A percentile compares a stretch with the other conserved stretches of the same genome.
Evolutionary conservation across 2,888 invertebrate species (phyloP).

Genomic region (Eilema sororculum): DNA sequence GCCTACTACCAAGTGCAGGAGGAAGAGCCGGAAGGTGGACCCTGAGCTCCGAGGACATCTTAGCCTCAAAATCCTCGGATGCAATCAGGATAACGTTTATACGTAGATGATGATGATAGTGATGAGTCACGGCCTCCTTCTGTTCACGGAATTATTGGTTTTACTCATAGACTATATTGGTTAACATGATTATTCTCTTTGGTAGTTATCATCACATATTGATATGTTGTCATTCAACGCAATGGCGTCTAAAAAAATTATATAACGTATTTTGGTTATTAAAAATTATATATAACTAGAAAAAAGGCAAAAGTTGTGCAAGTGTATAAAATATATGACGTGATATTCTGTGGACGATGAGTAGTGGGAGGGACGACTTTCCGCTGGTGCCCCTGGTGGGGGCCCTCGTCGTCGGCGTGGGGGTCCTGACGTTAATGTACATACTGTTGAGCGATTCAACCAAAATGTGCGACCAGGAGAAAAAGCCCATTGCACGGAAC

Average conservation of each 20-base stretch:
- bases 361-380: conserved; percentile 40
- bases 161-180: too few relatives aligned
- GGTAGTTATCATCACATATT: too few relatives aligned
- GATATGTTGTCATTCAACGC: background rate
- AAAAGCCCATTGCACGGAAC: background rate
- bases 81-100: too few relatives aligned
- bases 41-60: too few relatives aligned
- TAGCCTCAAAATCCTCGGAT: too few relatives aligned
- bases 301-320: background rate
- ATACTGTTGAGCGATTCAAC: conserved; percentile 48
- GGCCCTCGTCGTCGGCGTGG: conserved; percentile 64
- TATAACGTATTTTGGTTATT: background rate
- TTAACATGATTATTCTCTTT: too few relatives aligned
- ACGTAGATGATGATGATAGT: too few relatives aligned
- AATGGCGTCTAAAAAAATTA: background rate
- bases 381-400: conserved; percentile 60
- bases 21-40: too few relatives aligned
- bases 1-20: too few relatives aligned
- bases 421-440: conserved; percentile 62
- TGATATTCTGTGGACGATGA: conserved; percentile 17
- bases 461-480: background rate
- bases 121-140: too few relatives aligned
- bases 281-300: too few relatives aligned
- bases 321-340: conserved; percentile 5
- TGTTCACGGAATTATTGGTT: too few relatives aligned